These are phyloP conservation scores for Leucophenga montana DNA, from an alignment of 2,888 invertebrate species.

Conservation along the genomic window DNA sequence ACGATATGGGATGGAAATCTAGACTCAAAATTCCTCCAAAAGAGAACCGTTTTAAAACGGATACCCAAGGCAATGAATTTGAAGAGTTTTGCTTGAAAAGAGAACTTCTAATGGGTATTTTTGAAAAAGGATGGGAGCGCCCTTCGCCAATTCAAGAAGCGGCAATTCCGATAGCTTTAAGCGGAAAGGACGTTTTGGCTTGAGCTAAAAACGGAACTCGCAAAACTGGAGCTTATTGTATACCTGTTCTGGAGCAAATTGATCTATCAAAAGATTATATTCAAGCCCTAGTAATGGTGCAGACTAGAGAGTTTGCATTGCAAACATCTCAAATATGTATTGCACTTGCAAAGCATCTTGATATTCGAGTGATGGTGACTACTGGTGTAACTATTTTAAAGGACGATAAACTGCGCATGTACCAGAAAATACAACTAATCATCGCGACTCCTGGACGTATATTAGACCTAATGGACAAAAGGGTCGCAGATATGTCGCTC, in stretches of 20 bases:
- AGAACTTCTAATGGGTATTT: conserved; percentile 99
- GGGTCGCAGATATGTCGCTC: conserved; percentile 91
- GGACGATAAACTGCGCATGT: conserved; percentile 99
- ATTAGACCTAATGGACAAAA: conserved; percentile 99
- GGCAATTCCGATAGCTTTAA: too few relatives aligned
- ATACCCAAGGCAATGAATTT: conserved; percentile 99
- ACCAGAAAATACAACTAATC: conserved; percentile 97
- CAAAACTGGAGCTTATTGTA: too few relatives aligned
- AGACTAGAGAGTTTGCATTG: conserved; percentile 95
- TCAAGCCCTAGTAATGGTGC: conserved; percentile 98
- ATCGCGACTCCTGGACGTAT: conserved; percentile 99
- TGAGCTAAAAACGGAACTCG: too few relatives aligned
- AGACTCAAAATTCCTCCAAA: conserved; percentile 97
- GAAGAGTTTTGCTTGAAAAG: conserved; percentile 99
- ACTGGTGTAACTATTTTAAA: conserved; percentile 98
- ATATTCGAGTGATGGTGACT: too few relatives aligned
- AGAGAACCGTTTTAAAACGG: conserved; percentile 96
- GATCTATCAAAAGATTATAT: conserved; percentile 92
- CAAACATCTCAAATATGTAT: conserved; percentile 99
- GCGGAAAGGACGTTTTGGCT: too few relatives aligned
- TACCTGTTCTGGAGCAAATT: conserved; percentile 96
- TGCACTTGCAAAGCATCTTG: conserved; percentile 97
- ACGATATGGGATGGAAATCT: conserved; percentile 94
- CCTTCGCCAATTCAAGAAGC: conserved; percentile 99
- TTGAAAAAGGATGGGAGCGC: conserved; percentile 99